These are phyloP conservation scores for Chauna torquata DNA, from an alignment of 2,113 vertebrate species.

Conservation along the genomic window DNA sequence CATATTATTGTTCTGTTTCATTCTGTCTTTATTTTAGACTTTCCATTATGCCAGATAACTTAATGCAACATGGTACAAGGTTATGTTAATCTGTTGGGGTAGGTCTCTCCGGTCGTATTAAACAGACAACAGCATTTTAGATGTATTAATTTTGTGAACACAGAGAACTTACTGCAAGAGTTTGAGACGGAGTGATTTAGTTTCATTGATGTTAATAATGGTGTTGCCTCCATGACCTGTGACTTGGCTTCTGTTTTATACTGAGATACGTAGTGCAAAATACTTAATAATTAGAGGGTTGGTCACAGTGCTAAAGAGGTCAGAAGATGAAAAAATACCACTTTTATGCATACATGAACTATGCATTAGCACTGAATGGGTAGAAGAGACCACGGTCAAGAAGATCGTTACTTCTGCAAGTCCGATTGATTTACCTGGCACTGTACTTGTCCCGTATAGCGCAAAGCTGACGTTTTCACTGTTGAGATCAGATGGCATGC, in stretches of 20 bases:
- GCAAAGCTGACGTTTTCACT: neutral
- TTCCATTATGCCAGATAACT: neutral
- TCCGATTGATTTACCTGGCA: neutral
- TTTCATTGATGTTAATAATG: constrained; percentile 57
- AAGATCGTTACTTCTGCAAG: neutral
- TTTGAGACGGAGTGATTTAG: constrained; percentile 30
- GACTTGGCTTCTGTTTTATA: constrained; percentile 58
- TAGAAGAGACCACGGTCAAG: neutral
- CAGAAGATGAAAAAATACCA: constrained; percentile 43
- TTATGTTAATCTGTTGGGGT: neutral
- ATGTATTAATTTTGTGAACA: neutral
- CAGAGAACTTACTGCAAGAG: neutral
- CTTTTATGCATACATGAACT: neutral
- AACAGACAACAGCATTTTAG: neutral
- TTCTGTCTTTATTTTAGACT: neutral
- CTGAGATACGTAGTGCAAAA: constrained; percentile 46
- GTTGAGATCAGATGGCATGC: neutral
- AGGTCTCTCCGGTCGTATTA: neutral
- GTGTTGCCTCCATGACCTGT: constrained; percentile 39
- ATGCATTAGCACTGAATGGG: neutral
- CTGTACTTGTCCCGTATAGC: neutral
- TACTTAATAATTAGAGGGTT: constrained; percentile 65
- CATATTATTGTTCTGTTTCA: neutral
- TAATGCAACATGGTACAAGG: neutral
- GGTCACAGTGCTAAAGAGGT: constrained; percentile 24